phyloP scores from a whole-genome alignment of 2,888 invertebrate genomes.

The Tridacna crocea region DNA sequence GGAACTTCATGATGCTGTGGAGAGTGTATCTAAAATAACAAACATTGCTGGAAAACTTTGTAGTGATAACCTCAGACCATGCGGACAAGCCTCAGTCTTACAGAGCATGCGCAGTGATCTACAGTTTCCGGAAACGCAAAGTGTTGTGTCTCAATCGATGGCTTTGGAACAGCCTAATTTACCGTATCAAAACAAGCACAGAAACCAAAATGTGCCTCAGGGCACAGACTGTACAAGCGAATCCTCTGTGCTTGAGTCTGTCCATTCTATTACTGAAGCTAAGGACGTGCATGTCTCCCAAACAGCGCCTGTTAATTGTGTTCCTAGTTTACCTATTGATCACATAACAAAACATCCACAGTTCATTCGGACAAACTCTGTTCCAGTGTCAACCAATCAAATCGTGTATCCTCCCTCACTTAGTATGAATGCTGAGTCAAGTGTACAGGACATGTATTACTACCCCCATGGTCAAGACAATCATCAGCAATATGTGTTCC shows the following conservation, averaged over 20 bases:
- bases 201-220: background rate
- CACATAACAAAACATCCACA: constrained; percentile 39
- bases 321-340: background rate
- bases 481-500: constrained; percentile 18
- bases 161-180: background rate
- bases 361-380: constrained; percentile 40
- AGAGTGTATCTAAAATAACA: constrained; percentile 29
- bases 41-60: background rate
- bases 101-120: background rate
- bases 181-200: background rate
- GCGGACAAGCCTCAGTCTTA: background rate
- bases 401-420: background rate
- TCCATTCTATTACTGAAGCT: background rate
- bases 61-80: background rate
- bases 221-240: background rate
- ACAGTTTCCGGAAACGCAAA: background rate
- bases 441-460: constrained; percentile 32
- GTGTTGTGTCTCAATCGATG: constrained; percentile 6
- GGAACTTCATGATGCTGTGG: constrained; percentile 37
- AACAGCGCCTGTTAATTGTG: constrained; percentile 4
- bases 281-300: constrained; percentile 1
- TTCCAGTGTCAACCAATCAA: constrained; percentile 36
- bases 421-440: background rate
- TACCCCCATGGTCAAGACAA: background rate
- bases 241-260: background rate